These are phyloP conservation scores for Cassiopea xamachana DNA, from an alignment of 30 jellyfish, hydroid and myxozoan genomes.

Conservation along the genomic window DNA sequence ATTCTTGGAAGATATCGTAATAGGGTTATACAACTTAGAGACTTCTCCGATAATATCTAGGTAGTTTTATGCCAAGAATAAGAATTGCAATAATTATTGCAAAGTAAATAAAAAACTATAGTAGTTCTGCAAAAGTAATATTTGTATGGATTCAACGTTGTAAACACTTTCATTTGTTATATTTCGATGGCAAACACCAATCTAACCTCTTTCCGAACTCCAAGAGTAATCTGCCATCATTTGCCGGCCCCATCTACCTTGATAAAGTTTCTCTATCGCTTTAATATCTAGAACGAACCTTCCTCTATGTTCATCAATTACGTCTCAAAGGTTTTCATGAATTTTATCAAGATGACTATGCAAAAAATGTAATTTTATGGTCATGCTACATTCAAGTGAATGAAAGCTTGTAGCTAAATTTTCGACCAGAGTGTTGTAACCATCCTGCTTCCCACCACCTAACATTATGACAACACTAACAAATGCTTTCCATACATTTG, in stretches of 20 bases:
- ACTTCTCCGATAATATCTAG: too few relatives aligned
- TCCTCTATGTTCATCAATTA: conserved; percentile 63
- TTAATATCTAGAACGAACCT: conserved; percentile 43
- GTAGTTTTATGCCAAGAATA: too few relatives aligned
- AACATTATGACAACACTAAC: not conserved
- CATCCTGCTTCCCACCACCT: conserved; percentile 3
- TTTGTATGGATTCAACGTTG: too few relatives aligned
- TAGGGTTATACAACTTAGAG: too few relatives aligned
- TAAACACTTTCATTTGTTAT: too few relatives aligned
- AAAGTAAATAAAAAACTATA: too few relatives aligned
- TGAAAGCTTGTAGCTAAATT: not conserved
- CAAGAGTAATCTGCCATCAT: conserved; percentile 32
- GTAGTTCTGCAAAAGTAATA: too few relatives aligned
- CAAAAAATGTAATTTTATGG: conserved; percentile 25
- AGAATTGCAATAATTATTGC: too few relatives aligned
- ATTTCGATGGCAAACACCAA: too few relatives aligned
- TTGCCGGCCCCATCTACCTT: conserved; percentile 26
- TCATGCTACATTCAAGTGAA: conserved; percentile 8
- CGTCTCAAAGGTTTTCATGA: conserved; percentile 56
- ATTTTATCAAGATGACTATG: conserved; percentile 4
- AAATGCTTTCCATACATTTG: not conserved
- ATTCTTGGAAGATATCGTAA: too few relatives aligned
- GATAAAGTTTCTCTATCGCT: conserved; percentile 38
- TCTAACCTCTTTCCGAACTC: too few relatives aligned
- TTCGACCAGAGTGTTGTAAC: conserved; percentile 10